Percentiles rank a stretch among this genome's conserved stretches.
Evolutionary conservation across 1,140 invertebrate species (phyloP).

Genomic region (Tetragnatha versicolor): DNA sequence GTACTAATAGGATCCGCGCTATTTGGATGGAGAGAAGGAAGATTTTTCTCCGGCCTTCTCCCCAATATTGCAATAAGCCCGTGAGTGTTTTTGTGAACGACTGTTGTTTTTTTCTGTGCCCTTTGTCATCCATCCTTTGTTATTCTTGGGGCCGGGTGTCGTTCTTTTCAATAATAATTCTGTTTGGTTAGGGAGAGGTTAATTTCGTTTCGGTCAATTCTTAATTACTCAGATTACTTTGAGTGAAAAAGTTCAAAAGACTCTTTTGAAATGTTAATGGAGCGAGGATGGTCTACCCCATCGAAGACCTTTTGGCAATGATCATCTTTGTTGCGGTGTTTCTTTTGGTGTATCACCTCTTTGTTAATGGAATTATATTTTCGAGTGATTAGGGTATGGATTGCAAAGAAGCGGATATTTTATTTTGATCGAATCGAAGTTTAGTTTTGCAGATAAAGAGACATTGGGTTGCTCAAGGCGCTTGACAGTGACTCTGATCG

Average conservation of each 20-base stretch:
- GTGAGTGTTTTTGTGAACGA: conserved; percentile 49
- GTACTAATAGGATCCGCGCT: conserved; percentile 51
- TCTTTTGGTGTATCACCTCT: not conserved
- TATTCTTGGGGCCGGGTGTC: conserved; percentile 7
- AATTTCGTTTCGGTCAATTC: conserved; percentile 48
- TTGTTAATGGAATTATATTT: conserved; percentile 10
- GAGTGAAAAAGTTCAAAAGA: conserved; percentile 33
- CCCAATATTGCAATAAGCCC: conserved; percentile 50
- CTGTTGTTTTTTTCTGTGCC: not conserved
- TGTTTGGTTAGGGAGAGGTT: conserved; percentile 51
- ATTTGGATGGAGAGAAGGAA: conserved; percentile 41
- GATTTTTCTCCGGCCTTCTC: conserved; percentile 44
- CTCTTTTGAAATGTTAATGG: conserved; percentile 50
- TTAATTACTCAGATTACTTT: conserved; percentile 53
- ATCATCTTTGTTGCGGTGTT: not conserved
- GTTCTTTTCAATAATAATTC: conserved; percentile 50
- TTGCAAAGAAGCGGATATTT: too few relatives aligned
- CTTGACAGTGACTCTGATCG: too few relatives aligned
- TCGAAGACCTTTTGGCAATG: not conserved
- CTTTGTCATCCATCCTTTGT: conserved; percentile 42
- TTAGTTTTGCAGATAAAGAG: too few relatives aligned
- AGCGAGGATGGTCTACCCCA: not conserved
- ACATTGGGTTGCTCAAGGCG: too few relatives aligned
- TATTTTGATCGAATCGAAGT: too few relatives aligned
- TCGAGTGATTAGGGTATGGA: not conserved